Evolutionary conservation across 1,140 invertebrate genomes (phyloP).

Genomic region (Galendromus occidentalis): DNA sequence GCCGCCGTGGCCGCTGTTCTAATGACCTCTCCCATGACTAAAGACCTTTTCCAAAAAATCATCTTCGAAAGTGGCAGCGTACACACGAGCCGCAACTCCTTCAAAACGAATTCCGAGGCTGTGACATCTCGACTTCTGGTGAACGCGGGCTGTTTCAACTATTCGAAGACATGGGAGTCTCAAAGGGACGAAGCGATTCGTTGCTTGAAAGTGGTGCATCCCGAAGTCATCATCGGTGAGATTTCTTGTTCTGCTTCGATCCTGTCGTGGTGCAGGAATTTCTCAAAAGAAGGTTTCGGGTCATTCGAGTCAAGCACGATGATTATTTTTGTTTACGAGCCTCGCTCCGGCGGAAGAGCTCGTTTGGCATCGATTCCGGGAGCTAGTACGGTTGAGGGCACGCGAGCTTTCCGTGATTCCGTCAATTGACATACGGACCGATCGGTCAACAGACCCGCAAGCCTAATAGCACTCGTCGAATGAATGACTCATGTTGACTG

Average conservation of each 20-base stretch:
- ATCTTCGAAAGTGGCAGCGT: slow-evolving; percentile 25
- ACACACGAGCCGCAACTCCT: slow-evolving; percentile 2
- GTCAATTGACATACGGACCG: too few relatives aligned
- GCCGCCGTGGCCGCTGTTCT: slow-evolving; percentile 24
- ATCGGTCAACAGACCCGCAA: too few relatives aligned
- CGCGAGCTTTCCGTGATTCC: too few relatives aligned
- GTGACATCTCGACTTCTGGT: background rate
- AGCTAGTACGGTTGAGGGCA: too few relatives aligned
- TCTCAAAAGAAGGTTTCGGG: too few relatives aligned
- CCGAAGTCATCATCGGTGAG: slow-evolving; percentile 2
- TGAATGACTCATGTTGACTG: too few relatives aligned
- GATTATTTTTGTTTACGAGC: too few relatives aligned
- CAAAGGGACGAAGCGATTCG: background rate
- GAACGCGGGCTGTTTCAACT: background rate
- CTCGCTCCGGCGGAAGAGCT: too few relatives aligned
- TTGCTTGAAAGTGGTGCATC: background rate
- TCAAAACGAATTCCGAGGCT: slow-evolving; percentile 1
- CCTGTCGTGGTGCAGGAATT: too few relatives aligned
- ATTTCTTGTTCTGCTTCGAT: background rate
- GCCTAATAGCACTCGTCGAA: too few relatives aligned
- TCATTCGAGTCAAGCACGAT: too few relatives aligned
- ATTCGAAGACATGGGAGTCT: background rate
- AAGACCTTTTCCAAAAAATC: slow-evolving; percentile 21
- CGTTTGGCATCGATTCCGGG: too few relatives aligned
- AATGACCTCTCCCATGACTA: slow-evolving; percentile 24